phyloP scores from a whole-genome alignment of 2,888 invertebrate species.

The Dilophus febrilis region DNA sequence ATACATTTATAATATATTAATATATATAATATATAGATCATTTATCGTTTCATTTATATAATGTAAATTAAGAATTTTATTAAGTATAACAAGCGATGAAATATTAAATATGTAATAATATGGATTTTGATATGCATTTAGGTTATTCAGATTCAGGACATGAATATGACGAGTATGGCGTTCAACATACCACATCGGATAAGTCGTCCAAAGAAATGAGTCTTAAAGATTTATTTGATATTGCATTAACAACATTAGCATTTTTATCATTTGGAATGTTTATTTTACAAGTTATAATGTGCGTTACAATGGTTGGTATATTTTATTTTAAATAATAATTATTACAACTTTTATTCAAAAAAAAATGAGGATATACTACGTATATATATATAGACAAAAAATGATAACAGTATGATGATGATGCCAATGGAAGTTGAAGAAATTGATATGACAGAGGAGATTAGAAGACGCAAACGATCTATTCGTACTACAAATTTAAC shows the following conservation, averaged over 20 bases:
- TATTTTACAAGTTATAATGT: slow-evolving; percentile 60
- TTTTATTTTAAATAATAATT: not conserved
- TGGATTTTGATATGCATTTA: no score
- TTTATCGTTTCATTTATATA: no score
- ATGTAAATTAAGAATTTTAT: no score
- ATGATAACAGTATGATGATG: slow-evolving; percentile 23
- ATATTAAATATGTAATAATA: no score
- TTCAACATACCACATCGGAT: no score
- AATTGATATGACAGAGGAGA: slow-evolving; percentile 16
- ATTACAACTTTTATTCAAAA: no score
- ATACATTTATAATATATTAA: no score
- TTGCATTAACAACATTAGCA: slow-evolving; percentile 64
- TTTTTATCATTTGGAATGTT: slow-evolving; percentile 69
- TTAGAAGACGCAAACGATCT: slow-evolving; percentile 16
- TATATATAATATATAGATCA: no score
- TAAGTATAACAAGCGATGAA: no score
- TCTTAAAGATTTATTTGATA: slow-evolving; percentile 56
- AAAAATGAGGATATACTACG: no score
- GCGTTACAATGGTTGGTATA: slow-evolving; percentile 35
- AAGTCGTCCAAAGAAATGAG: slow-evolving; percentile 38
- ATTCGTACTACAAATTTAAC: slow-evolving; percentile 1
- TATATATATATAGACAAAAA: slow-evolving; percentile 16
- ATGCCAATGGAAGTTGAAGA: slow-evolving; percentile 28
- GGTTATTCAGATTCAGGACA: not conserved
- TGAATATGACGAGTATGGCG: not conserved